Evolutionary conservation across 2,888 invertebrate genomes (phyloP).

Genomic region (Mimas tiliae): DNA sequence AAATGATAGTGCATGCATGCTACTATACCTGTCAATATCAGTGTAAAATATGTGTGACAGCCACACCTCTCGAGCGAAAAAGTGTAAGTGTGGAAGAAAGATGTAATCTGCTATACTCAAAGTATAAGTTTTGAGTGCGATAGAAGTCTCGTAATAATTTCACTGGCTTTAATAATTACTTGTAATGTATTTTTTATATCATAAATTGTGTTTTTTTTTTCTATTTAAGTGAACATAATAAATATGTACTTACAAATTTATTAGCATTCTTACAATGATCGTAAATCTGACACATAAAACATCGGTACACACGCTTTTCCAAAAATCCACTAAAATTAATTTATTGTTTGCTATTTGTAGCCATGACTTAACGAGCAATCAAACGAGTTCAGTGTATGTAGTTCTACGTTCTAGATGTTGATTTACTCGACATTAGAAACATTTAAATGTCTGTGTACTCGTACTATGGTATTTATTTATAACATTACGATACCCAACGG

Average conservation of each 20-base stretch:
- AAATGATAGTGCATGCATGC: too few species aligned
- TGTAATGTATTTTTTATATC: too few species aligned
- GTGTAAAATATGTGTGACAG: too few species aligned
- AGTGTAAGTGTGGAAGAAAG: too few species aligned
- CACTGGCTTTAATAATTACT: too few species aligned
- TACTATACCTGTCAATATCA: too few species aligned
- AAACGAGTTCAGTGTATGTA: slow-evolving; percentile 10
- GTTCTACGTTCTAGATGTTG: slow-evolving; percentile 1
- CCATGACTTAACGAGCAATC: slow-evolving; percentile 9
- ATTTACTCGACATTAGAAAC: slow-evolving; percentile 21
- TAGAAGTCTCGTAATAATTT: too few species aligned
- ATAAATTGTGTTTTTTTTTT: too few species aligned
- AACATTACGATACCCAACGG: neutral
- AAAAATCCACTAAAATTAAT: slow-evolving; percentile 13
- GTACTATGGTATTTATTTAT: slow-evolving; percentile 1
- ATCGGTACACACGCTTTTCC: slow-evolving; percentile 10
- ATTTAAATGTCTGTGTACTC: neutral
- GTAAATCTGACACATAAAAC: slow-evolving; percentile 20
- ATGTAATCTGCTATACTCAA: too few species aligned
- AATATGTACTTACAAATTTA: slow-evolving; percentile 11
- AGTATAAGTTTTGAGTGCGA: too few species aligned
- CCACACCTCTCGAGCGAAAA: too few species aligned
- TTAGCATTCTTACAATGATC: slow-evolving; percentile 1
- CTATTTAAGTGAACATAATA: neutral
- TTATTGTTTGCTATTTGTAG: slow-evolving; percentile 11